Percentiles rank a stretch among this genome's conserved stretches.
These are phyloP conservation scores for Dioctria linearis DNA, from an alignment of 2,888 invertebrate genomes.

Conservation along the genomic window DNA sequence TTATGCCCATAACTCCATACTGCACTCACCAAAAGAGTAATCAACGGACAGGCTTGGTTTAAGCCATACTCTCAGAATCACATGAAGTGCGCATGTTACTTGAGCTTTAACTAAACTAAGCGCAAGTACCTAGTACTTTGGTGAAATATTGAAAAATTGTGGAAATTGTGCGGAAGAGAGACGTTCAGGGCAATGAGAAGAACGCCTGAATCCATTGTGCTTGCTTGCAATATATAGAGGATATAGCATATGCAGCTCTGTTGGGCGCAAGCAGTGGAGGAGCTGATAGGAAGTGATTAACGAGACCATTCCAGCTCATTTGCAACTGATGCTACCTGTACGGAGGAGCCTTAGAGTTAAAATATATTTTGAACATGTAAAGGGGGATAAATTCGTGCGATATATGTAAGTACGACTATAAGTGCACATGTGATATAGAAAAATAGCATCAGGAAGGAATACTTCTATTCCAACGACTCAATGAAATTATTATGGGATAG, in stretches of 20 bases:
- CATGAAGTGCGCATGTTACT: not conserved
- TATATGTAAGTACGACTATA: too few species aligned
- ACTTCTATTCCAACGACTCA: too few species aligned
- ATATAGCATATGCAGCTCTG: not conserved
- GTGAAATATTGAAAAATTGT: conserved; percentile 15
- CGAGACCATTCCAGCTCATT: conserved; percentile 21
- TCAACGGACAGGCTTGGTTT: not conserved
- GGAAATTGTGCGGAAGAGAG: not conserved
- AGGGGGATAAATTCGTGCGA: too few species aligned
- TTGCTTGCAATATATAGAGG: not conserved
- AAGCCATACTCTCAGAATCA: not conserved
- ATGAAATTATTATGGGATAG: too few species aligned
- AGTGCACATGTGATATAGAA: too few species aligned
- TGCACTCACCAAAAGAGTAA: not conserved
- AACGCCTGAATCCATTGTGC: not conserved
- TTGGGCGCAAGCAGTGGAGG: not conserved
- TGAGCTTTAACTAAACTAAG: not conserved
- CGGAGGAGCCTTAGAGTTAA: too few species aligned
- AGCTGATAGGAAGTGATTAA: conserved; percentile 3
- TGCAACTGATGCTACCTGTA: not conserved
- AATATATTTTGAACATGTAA: too few species aligned
- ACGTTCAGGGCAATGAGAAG: not conserved
- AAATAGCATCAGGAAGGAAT: too few species aligned
- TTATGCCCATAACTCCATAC: conserved; percentile 17
- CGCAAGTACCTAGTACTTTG: not conserved